Base-by-base conservation (phyloP, 1,140 invertebrate genomes). In the Sitophilus oryzae region DNA sequence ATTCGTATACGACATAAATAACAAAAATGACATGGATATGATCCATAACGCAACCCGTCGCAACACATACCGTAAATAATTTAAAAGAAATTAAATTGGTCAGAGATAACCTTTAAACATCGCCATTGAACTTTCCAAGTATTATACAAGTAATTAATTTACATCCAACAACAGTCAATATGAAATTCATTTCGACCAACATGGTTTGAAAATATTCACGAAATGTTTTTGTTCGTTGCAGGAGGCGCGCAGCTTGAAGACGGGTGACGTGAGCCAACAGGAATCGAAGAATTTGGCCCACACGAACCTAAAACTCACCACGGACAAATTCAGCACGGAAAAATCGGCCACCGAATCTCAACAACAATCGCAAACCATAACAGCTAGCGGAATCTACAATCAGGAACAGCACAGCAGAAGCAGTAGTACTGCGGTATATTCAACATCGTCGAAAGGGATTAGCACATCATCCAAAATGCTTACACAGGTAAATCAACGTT, bases 281-380 rank as follows among this genome's bases (percentile, higher is more conserved):
- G 89, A 92, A 69, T 84, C 81, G 53, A 86, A 88, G 65, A 89
- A 86, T 63, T 79, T 88, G 71, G 82, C 86, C 34, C 69, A 70
- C 36, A 76, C 74, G 14, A 85, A 83, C 58, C 84, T 91, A 74
- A 89, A 88, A 69, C 73, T 93, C 16, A 86, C 90, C 38, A 91
- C 88, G 36, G 89, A 91, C 59, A 85, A 82, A 10, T 92, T 89
- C 70, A 90, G 83, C 52, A 82, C 87, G 4, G 88, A 93, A 73
- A 88, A 91, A 73, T 86, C 86, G 66, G 86, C 88, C 1, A 84
- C 88, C 73, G 83, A 86, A 51, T 84, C 88, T 38, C 85, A 90
- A 56, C 86, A 93, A 66, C 88, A 89, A 60, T 78, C 85, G 11
- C 88, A 92, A 69, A 90, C 85, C 3, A 80, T 90, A 48, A 89